Conservation (phyloP, 1,140 invertebrate genomes). For the Pseudachorutes palmiensis region DNA sequence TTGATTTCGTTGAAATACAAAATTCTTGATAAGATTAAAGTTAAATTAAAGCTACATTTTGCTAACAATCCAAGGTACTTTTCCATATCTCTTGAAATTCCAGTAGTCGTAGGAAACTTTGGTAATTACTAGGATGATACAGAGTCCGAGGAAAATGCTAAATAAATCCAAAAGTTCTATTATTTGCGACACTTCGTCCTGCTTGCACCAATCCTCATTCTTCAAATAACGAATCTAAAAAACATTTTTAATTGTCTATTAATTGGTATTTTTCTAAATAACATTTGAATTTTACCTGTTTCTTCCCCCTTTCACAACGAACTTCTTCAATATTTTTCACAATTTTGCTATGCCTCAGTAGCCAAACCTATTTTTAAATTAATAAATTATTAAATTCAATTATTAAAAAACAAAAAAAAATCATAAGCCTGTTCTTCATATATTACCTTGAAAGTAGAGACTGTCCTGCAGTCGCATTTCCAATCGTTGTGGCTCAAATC, state of each 20-base stretch:
- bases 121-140: conserved; percentile 60
- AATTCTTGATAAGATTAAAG: no score
- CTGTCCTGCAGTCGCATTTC: conserved; percentile 69
- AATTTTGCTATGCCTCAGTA: conserved; percentile 60
- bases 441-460: conserved; percentile 58
- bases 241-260: conserved; percentile 34
- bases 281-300: conserved; percentile 53
- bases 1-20: no score
- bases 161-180: conserved; percentile 58
- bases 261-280: background rate
- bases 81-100: conserved; percentile 64
- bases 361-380: conserved; percentile 47
- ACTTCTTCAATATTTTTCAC: conserved; percentile 59
- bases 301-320: conserved; percentile 51
- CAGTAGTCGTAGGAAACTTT: conserved; percentile 74
- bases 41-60: no score
- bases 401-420: background rate
- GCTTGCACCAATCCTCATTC: conserved; percentile 55
- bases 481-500: conserved; percentile 67
- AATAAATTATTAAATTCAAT: conserved; percentile 1
- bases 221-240: conserved; percentile 59
- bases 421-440: background rate
- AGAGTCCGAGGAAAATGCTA: conserved; percentile 56
- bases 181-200: conserved; percentile 44
- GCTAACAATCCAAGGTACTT: conserved; percentile 67